Base-by-base conservation (phyloP, 2,888 invertebrate genomes). In the Bugula neritina region DNA sequence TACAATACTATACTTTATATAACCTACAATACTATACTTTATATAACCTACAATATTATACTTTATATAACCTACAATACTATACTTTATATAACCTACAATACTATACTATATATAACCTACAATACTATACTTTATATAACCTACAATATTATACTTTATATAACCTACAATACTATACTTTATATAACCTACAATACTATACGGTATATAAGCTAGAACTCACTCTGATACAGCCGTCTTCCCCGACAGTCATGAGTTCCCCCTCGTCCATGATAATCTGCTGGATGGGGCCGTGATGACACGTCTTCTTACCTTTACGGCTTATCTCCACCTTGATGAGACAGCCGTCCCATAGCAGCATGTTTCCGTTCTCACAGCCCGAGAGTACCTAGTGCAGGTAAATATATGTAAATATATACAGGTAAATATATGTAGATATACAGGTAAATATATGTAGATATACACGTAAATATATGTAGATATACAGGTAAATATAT, bases 331-430 rank as follows among this genome's bases (percentile, higher is more conserved):
- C 83, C 52, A 93, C 85, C 83, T 93, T 93, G 17, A 95, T 94
- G 0, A 93, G 86, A 0, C 92, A 92, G 69, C 90, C 92, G 78
- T 94, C 93, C 95, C 95, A 95, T 0, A 95, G 87, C 55, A 95
- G 85, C 80, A 95, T 89, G 82, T 94, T 94, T 0, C 95, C 95
- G 93, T 93, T 94, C 78, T 91, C 90, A 77, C 90, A 90, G 0
- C 94, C 92, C 0, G 94, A 92, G 54, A 94, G 85, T 89, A 90
- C 90, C 63, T 63, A 31, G 10, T 10, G n/a, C n/a, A n/a, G n/a
- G n/a, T n/a, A n/a, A n/a, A n/a, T n/a, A n/a, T n/a, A n/a, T n/a
- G n/a, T n/a, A n/a, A n/a, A n/a, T n/a, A n/a, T n/a, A n/a, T n/a
- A n/a, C n/a, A n/a, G n/a, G n/a, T n/a, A n/a, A n/a, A n/a, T n/a